Evolutionary conservation across 1,140 invertebrate species (phyloP).

Genomic region (Bombus turneri): DNA sequence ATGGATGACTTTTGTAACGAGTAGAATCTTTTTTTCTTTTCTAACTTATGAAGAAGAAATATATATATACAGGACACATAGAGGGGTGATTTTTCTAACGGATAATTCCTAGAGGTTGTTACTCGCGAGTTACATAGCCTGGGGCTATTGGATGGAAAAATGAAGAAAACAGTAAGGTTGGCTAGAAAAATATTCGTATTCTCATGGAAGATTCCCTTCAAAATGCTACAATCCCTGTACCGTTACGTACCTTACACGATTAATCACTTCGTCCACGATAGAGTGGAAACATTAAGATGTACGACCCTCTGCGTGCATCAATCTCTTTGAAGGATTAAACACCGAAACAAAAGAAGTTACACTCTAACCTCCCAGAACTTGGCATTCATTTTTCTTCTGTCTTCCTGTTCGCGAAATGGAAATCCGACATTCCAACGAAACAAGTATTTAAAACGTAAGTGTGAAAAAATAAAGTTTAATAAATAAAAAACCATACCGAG

Average conservation of each 20-base stretch:
- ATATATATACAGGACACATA: too few species aligned
- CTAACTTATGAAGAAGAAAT: too few species aligned
- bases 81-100: neutral
- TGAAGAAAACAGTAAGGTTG: too few species aligned
- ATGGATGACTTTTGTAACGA: too few species aligned
- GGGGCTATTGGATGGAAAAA: too few species aligned
- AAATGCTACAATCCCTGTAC: constrained; percentile 15
- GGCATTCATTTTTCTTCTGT: neutral
- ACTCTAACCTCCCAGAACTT: constrained; percentile 12
- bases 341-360: constrained; percentile 20
- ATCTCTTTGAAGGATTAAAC: constrained; percentile 35
- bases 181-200: neutral
- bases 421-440: neutral
- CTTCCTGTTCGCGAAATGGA: too few species aligned
- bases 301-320: constrained; percentile 21
- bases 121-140: neutral
- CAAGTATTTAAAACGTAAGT: neutral
- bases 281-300: constrained; percentile 33
- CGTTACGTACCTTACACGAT: constrained; percentile 11
- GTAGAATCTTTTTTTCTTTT: too few species aligned
- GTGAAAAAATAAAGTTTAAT: neutral
- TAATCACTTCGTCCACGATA: constrained; percentile 24
- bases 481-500: too few species aligned
- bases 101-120: neutral
- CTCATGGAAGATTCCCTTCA: neutral